These are phyloP conservation scores for Picathartes gymnocephalus DNA, from an alignment of 2,113 vertebrate species.

Conservation along the genomic window DNA sequence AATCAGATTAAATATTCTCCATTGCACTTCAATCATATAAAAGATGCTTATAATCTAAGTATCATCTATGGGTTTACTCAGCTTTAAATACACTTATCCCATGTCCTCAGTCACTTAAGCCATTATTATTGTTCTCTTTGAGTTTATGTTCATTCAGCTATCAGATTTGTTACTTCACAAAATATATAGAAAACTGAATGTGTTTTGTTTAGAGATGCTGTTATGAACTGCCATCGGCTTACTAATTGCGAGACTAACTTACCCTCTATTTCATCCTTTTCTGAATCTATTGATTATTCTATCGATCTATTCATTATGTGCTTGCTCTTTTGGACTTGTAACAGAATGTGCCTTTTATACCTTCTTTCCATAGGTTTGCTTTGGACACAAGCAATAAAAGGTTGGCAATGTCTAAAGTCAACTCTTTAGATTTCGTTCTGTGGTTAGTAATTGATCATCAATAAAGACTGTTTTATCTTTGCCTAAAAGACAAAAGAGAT, in stretches of 20 bases:
- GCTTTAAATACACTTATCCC: not conserved
- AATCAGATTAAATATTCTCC: not conserved
- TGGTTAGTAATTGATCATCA: not conserved
- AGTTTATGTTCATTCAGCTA: not conserved
- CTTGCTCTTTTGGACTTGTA: slow-evolving; percentile 22
- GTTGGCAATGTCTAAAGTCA: not conserved
- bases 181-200: not conserved
- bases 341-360: slow-evolving; percentile 13
- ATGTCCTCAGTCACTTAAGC: not conserved
- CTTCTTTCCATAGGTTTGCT: not conserved
- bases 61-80: not conserved
- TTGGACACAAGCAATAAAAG: slow-evolving; percentile 2
- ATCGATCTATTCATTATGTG: slow-evolving; percentile 15
- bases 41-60: not conserved
- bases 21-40: not conserved
- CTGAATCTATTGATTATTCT: slow-evolving; percentile 34
- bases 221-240: slow-evolving; percentile 14
- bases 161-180: not conserved
- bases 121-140: not conserved
- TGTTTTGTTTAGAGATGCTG: not conserved
- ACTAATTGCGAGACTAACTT: not conserved
- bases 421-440: not conserved
- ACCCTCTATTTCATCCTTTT: slow-evolving; percentile 29
- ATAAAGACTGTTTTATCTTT: not conserved
- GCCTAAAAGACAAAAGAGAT: not conserved